Base-by-base conservation (phyloP, 2,888 invertebrate species). In the Apodemia mormo region DNA sequence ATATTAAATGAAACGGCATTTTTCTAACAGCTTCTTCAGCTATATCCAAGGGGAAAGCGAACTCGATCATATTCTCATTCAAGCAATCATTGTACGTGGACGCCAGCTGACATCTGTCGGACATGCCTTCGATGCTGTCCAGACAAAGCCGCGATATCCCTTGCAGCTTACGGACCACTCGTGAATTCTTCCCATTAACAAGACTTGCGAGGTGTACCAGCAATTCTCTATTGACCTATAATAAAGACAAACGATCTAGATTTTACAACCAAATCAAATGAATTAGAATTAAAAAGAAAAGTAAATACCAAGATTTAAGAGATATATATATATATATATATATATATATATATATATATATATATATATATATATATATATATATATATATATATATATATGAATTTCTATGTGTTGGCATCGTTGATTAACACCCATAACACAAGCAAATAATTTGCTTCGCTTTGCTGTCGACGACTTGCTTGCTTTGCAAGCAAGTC, bases 1-100 rank as follows among this genome's bases (percentile, higher is more conserved):
- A 89, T 80, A 91, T 90, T 2, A 92, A 81, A 79, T 92, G 93
- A 70, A 92, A 93, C 0, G 93, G 92, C 92, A 92, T 92, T 77
- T 92, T 92, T 54, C 88, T 84, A 0, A 92, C 92, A 0, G 89
- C 91, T 68, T 92, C 92, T 66, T 92, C 92, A 6, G 92, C 92
- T 2, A 93, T 85, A 6, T 92, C 92, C 1, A 92, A 76, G 0
- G 93, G 92, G 69, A 93, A 93, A 0, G 91, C 86, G 66, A 93
- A 92, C 65, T 92, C 93, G 29, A 86, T 78, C 92, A 92, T 92
- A 73, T 92, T 92, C 66, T 92, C 92, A 52, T 92, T 92, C 10
- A 92, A 74, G 69, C 92, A 92, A 77, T 92, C 92, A 66, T 92
- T 92, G 78, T 92, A 93, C 0, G 90, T 90, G 0, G 92, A 92